phyloP scores from a whole-genome alignment of 2,113 vertebrate genomes.

The Hydropotes inermis region DNA sequence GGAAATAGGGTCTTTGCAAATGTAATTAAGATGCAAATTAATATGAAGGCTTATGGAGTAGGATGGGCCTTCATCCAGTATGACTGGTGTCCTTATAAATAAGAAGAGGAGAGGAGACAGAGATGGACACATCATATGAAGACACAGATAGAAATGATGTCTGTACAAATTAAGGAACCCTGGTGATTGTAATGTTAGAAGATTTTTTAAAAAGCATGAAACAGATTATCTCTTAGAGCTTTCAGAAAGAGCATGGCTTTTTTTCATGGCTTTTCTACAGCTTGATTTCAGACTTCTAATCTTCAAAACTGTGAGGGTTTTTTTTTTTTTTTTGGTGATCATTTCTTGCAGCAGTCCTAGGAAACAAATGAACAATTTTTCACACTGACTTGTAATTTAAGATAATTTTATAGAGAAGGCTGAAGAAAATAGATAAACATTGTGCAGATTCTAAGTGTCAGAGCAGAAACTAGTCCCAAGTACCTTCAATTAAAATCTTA shows the following conservation, averaged over 20 bases:
- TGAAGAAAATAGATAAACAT: background rate
- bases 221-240: background rate
- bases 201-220: background rate
- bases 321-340: background rate
- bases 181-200: background rate
- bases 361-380: background rate
- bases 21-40: background rate
- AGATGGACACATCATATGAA: background rate
- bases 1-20: background rate
- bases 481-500: background rate
- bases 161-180: background rate
- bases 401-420: background rate
- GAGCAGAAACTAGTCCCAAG: background rate
- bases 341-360: background rate
- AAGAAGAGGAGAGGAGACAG: background rate
- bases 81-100: background rate
- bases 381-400: background rate
- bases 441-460: background rate
- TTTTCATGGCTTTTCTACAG: too few species aligned
- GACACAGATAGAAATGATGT: background rate
- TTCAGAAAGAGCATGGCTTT: background rate
- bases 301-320: background rate
- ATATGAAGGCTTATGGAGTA: background rate
- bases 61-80: background rate
- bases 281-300: background rate